Evolutionary conservation across 2,797 vertebrate species (phyloP), one percentile per base, ranked within the genome.

Genomic region (Pagetopsis macropterus): DNA sequence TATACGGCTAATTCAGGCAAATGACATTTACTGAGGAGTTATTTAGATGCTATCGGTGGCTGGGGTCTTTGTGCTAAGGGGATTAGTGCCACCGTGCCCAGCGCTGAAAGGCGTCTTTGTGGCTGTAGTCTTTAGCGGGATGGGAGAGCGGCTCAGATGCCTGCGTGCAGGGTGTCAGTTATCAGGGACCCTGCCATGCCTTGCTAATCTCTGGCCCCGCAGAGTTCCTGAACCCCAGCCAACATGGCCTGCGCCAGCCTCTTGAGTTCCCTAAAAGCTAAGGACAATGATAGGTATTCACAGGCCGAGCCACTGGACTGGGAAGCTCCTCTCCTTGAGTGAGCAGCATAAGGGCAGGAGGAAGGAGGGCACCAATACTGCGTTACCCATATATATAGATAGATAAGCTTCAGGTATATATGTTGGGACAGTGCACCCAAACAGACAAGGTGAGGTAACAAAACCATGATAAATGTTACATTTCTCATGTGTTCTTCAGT

Each of bases 251-350:
- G 59, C 66, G 82, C 86, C 85, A 89, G 84, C 69, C 84, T 89
- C 87, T 90, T 87, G 78, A 88, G 88, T 93, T 91, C 85, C 86
- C 65, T 84, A 70, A 75, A 65, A 87, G 66, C 57, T 64, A 27
- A 70, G 66, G 79, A 94, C 93, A 94, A 94, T 92, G 92, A 91
- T 89, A 79, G 73, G 88, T 88, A 93, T 95, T 95, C 92, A 95
- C 86, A 16, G 73, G 52, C 75, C 70, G 87, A 81, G 75, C 84
- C 84, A 86, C 70, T 82, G 86, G 88, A 91, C 85, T 83, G 85
- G 75, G 89, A 80, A 86, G 77, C 78, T 83, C 64, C 83, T 78
- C 82, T 89, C 78, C 84, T 87, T 79, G 82, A 91, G 87, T 61
- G 78, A 86, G 81, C 77, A 76, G 76, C 77, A 60, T 81, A 72